Base-by-base conservation (phyloP, 2,888 invertebrate genomes). In the Hirtodrosophila cameraria region DNA sequence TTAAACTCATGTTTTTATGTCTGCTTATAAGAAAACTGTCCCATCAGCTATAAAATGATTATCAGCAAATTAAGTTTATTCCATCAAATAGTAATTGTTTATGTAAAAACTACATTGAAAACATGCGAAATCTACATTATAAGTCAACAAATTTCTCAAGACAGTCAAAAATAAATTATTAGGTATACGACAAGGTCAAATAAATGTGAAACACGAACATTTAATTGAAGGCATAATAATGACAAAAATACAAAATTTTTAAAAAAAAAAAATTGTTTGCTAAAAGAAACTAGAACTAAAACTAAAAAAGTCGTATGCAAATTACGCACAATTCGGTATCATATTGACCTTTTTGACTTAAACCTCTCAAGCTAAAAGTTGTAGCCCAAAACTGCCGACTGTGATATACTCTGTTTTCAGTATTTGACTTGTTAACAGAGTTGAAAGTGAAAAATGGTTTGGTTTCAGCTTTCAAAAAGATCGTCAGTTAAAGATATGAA, bases 41-140 rank as follows among this genome's bases (percentile, higher is more conserved):
- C n/a, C n/a, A n/a, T n/a, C n/a, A n/a, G n/a, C n/a, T n/a, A n/a
- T n/a, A n/a, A n/a, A n/a, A n/a, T n/a, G n/a, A n/a, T n/a, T n/a
- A n/a, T n/a, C n/a, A n/a, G n/a, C n/a, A n/a, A n/a, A n/a, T n/a
- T n/a, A n/a, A n/a, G n/a, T n/a, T n/a, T n/a, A n/a, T n/a, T n/a
- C n/a, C n/a, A n/a, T n/a, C n/a, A 16, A n/a, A 13, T 6, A 46
- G 30, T 7, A n/a, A 41, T 12, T 7, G 5, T 27, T 30, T 7
- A 8, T 27, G 23, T 27, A 18, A 33, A 20, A 23, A 30, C 11
- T 15, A 45, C 4, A 6, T 2, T 15, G 7, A 12, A 7, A 53
- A 67, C 85, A 79, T 70, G 81, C 82, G 31, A 74, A 48, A 28
- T 31, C 7, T 49, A 16, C 45, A 84, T 71, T 81, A 84, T 13